phyloP scores from a whole-genome alignment of 2,888 invertebrate genomes.

The Limenitis arthemis region DNA sequence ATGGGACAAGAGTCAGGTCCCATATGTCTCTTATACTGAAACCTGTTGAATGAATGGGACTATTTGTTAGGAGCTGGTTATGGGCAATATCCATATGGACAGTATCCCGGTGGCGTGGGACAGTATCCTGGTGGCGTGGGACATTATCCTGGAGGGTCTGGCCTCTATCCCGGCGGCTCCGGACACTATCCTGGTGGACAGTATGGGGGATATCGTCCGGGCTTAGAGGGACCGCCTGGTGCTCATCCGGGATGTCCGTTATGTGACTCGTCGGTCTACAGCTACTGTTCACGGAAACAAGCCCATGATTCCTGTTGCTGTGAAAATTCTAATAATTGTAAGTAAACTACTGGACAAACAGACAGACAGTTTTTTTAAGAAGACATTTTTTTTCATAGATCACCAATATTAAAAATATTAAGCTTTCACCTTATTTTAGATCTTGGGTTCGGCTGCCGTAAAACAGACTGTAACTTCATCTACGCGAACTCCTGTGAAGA shows the following conservation, averaged over 20 bases:
- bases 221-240: slow-evolving; percentile 52
- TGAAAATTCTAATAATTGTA: slow-evolving; percentile 54
- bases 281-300: slow-evolving; percentile 82
- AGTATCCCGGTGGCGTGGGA: slow-evolving; percentile 28
- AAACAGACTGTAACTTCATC: slow-evolving; percentile 78
- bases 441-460: slow-evolving; percentile 74
- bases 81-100: slow-evolving; percentile 33
- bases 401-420: too few relatives aligned
- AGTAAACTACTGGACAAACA: slow-evolving; percentile 36
- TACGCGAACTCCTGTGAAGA: slow-evolving; percentile 83
- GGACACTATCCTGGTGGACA: slow-evolving; percentile 32
- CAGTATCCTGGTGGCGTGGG: slow-evolving; percentile 34
- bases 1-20: too few relatives aligned
- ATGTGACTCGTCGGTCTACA: slow-evolving; percentile 84
- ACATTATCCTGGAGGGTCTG: slow-evolving; percentile 30
- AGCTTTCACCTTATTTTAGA: slow-evolving; percentile 39
- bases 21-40: too few relatives aligned
- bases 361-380: too few relatives aligned
- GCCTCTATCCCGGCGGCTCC: slow-evolving; percentile 26
- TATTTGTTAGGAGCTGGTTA: slow-evolving; percentile 61
- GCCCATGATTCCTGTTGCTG: slow-evolving; percentile 86
- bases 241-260: slow-evolving; percentile 76
- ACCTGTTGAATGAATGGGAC: slow-evolving; percentile 35
- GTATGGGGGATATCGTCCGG: slow-evolving; percentile 32
- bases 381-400: too few relatives aligned